Conservation (phyloP, 1,140 invertebrate species). For the Armadillidium nasatum region DNA sequence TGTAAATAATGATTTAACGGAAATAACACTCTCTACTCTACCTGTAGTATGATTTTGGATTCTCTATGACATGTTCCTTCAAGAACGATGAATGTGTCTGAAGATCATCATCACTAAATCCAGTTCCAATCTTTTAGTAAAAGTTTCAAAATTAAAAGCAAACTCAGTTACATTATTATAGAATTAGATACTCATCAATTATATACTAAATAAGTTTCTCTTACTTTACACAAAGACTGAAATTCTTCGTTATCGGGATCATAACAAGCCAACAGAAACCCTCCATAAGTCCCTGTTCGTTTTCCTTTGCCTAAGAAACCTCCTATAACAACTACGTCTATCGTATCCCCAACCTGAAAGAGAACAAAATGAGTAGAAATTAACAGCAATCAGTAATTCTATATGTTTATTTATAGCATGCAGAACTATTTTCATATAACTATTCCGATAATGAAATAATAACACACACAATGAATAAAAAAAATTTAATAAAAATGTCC, state of each 20-base stretch:
- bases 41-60: constrained; percentile 80
- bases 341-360: constrained; percentile 48
- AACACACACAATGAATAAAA: background rate
- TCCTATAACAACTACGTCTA: constrained; percentile 84
- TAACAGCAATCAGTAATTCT: too few species aligned
- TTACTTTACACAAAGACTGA: constrained; percentile 84
- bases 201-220: constrained; percentile 1
- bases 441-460: background rate
- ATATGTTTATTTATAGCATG: too few species aligned
- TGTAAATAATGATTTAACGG: too few species aligned
- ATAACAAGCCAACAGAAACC: constrained; percentile 95
- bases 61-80: constrained; percentile 66
- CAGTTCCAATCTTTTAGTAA: constrained; percentile 83
- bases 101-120: constrained; percentile 90
- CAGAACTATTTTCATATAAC: background rate
- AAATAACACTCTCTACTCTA: constrained; percentile 57
- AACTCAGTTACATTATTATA: background rate
- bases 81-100: constrained; percentile 61
- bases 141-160: constrained; percentile 11
- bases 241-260: constrained; percentile 89
- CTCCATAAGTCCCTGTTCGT: constrained; percentile 88
- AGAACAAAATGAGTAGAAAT: too few species aligned
- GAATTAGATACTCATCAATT: constrained; percentile 16
- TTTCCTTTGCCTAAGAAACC: constrained; percentile 92
- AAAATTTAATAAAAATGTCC: constrained; percentile 23